A percentile compares a stretch with the other conserved stretches of the same genome.
Evolutionary conservation across 2,113 vertebrate species (phyloP).

Genomic region (Centrocercus urophasianus): DNA sequence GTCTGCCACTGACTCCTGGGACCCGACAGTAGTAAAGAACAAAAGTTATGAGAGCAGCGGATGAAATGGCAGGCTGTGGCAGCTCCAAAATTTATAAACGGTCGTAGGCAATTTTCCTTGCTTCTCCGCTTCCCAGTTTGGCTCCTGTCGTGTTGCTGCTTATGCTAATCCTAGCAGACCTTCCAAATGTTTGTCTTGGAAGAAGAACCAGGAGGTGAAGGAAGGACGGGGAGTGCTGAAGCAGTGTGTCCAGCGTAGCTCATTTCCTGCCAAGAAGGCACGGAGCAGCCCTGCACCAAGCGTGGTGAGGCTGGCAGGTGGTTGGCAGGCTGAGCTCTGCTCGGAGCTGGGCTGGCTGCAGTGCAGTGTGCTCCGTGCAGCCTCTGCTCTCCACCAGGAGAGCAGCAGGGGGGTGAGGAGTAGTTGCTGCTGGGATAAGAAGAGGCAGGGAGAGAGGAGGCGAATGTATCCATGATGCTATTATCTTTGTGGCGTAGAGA

Average conservation of each 20-base stretch:
- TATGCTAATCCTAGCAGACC: background rate
- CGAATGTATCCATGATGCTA: slow-evolving; percentile 77
- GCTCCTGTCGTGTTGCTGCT: background rate
- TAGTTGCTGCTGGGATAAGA: background rate
- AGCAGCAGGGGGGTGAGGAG: background rate
- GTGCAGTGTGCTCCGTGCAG: background rate
- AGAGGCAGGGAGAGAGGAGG: slow-evolving; percentile 47
- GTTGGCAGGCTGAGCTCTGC: background rate
- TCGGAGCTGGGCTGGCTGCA: background rate
- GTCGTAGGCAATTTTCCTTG: background rate
- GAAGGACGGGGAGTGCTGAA: accelerated
- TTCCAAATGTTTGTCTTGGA: background rate
- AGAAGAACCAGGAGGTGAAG: background rate
- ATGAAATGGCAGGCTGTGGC: background rate
- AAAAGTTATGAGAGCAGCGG: background rate
- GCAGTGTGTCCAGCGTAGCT: background rate
- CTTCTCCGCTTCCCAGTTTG: background rate
- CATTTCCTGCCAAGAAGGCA: background rate
- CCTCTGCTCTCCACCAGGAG: background rate
- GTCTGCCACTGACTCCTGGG: background rate
- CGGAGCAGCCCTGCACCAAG: background rate
- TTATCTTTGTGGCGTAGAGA: slow-evolving; percentile 88
- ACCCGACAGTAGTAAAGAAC: background rate
- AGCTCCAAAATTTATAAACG: background rate
- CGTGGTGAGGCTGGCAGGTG: background rate